Evolutionary conservation across 2,888 invertebrate species (phyloP), one percentile per base, ranked within the genome.

Genomic region (Caenorhabditis afra): DNA sequence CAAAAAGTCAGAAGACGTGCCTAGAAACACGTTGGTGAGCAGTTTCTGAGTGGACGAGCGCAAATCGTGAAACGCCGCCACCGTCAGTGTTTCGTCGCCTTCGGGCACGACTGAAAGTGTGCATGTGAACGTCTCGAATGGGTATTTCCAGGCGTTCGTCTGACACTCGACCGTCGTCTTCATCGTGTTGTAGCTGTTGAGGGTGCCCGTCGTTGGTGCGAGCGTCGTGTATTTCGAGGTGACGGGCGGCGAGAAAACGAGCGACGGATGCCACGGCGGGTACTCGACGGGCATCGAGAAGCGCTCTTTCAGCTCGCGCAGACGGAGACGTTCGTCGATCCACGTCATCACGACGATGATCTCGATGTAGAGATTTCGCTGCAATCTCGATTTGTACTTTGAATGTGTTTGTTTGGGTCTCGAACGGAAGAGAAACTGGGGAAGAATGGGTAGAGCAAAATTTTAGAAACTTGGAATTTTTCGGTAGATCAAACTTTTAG

Each of bases 291-390:
- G 84, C 49, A 86, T 64, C 45, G 85, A 79, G 29, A 89, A 85
- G 29, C 87, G 83, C 39, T 87, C 85, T 5, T 83, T 80, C 16
- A 89, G 80, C 44, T 90, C 89, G 11, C 89, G 75, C 18, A 89
- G 80, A 0, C 81, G 64, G 4, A 89, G 82, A 10, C 89, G 86
- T 20, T 90, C 87, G 75, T 89, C 89, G 16, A 85, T 76, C 82
- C 85, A 88, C 35, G 84, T 78, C 39, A 85, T 68, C 18, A 80
- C 71, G 0, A 88, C 53, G 14, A 84, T 71, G 23, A 85, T 61
- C 57, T 88, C 87, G n/a, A 87, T 64, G 57, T 67, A 67, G 4
- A 88, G 59, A n/a, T 62, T 47, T 16, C 81, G 64, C 87, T 85
- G 66, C 45, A 79, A 64, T 7, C 3, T 5, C 29, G 29, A 29